Base-by-base conservation (phyloP, 2,888 invertebrate genomes). In the Phlogophora meticulosa region DNA sequence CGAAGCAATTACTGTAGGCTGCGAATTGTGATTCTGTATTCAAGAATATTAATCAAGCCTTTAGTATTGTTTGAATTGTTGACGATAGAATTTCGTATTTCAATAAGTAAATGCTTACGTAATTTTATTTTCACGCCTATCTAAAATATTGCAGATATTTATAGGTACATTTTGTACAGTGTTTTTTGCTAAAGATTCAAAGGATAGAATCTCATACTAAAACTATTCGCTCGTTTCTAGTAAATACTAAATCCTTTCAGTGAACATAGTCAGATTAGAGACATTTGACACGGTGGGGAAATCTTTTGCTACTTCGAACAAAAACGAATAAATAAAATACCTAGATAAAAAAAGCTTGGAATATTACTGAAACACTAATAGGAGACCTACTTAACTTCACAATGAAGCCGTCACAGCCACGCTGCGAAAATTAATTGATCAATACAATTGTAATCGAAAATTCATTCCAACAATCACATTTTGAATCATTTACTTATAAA, bases 1-100 rank as follows among this genome's bases (percentile, higher is more conserved):
- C 42, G 57, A 64, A 65, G 40, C 61, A 71, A 75, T 80, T 71
- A 75, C 28, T 62, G 34, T 55, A 46, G 53, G 32, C 57, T 72
- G 49, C 11, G 42, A 51, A 72, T 63, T 71, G 38, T 66, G 57
- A 55, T 69, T 56, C 34, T 48, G 38, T 71, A 45, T 75, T 68
- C 53, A 40, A 65, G 59, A 68, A 76, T 60, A 42, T 59, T 57
- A 71, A 61, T 67, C n/a, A 60, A 48, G 34, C 15, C n/a, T 45
- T 73, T 46, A 28, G 36, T 36, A 36, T 57, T 63, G 49, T 72
- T 68, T 60, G 52, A 24, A 53, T 48, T 53, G 20, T 22, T 51
- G 15, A 46, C 13, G 7, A 42, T 46, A 34, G 36, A 64, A 53
- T 48, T 65, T 53, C n/a, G 28, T 40, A 51, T 38, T 71, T 42